A percentile compares a stretch with the other conserved stretches of the same genome.
These are phyloP conservation scores for Ptychadena robeensis DNA, from an alignment of 2,797 vertebrate species.

Conservation along the genomic window DNA sequence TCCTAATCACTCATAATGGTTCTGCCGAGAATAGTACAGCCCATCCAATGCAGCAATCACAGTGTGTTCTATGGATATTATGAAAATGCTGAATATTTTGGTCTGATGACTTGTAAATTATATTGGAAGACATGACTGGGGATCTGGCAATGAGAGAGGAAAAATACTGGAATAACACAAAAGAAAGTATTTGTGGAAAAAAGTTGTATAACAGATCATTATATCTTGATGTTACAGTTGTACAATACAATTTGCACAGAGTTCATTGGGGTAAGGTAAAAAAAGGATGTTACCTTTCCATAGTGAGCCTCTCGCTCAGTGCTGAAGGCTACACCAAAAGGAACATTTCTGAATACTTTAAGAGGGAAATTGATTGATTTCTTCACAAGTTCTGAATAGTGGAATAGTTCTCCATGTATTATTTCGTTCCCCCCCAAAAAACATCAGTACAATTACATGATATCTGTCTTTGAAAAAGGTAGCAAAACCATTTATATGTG, in stretches of 20 bases:
- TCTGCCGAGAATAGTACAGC: conserved; percentile 29
- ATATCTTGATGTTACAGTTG: not conserved
- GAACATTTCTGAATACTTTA: too few species aligned
- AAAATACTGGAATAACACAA: not conserved
- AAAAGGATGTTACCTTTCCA: too few species aligned
- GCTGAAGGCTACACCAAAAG: too few species aligned
- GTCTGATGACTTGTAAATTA: conserved; percentile 13
- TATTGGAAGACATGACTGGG: conserved; percentile 38
- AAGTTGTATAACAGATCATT: not conserved
- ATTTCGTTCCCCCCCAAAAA: too few species aligned
- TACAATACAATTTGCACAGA: too few species aligned
- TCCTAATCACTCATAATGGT: conserved; percentile 47
- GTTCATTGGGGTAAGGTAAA: too few species aligned
- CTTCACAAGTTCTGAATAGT: too few species aligned
- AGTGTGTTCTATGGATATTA: conserved; percentile 26
- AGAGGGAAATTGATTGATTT: too few species aligned
- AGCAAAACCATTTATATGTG: not conserved
- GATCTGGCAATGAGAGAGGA: conserved; percentile 40
- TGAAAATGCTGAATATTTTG: conserved; percentile 40
- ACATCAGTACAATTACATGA: too few species aligned
- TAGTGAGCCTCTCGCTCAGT: not conserved
- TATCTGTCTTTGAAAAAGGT: too few species aligned
- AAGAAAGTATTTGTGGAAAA: not conserved
- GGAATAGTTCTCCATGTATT: too few species aligned
- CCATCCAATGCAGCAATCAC: conserved; percentile 33